Evolutionary conservation across 2,888 invertebrate genomes (phyloP).

Genomic region (Scotopteryx bipunctaria): DNA sequence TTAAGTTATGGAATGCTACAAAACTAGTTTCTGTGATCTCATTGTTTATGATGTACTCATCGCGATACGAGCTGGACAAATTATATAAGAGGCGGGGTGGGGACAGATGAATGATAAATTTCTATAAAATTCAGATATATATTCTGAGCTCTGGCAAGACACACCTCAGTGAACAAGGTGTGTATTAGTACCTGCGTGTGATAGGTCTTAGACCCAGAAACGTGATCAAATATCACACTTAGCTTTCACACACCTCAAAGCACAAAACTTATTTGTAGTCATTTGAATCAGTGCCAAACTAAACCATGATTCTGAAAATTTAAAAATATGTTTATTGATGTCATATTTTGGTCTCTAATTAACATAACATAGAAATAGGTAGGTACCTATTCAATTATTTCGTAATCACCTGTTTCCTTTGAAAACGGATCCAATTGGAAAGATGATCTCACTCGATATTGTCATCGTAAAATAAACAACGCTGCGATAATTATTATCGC

Average conservation of each 20-base stretch:
- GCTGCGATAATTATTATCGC: slow-evolving; percentile 9
- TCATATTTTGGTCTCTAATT: no score
- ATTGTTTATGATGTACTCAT: slow-evolving; percentile 15
- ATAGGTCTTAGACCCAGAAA: no score
- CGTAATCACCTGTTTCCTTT: background rate
- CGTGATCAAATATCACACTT: background rate
- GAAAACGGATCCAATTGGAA: background rate
- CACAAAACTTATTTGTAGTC: no score
- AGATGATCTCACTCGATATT: slow-evolving; percentile 32
- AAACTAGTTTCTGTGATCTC: slow-evolving; percentile 28
- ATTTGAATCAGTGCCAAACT: no score
- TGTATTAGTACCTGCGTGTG: no score
- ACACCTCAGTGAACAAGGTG: no score
- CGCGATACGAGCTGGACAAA: slow-evolving; percentile 6
- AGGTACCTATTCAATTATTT: background rate
- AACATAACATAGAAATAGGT: no score
- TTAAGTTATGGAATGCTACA: slow-evolving; percentile 22
- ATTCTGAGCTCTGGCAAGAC: no score
- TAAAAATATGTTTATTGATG: no score
- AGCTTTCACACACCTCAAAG: background rate
- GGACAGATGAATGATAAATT: background rate
- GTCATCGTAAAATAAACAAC: slow-evolving; percentile 31
- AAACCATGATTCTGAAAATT: no score
- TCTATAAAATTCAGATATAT: no score
- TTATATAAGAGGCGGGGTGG: background rate